Percentiles rank a stretch among this genome's conserved stretches.
Evolutionary conservation across 2,888 invertebrate species (phyloP).

Genomic region (Dryomyza anilis): DNA sequence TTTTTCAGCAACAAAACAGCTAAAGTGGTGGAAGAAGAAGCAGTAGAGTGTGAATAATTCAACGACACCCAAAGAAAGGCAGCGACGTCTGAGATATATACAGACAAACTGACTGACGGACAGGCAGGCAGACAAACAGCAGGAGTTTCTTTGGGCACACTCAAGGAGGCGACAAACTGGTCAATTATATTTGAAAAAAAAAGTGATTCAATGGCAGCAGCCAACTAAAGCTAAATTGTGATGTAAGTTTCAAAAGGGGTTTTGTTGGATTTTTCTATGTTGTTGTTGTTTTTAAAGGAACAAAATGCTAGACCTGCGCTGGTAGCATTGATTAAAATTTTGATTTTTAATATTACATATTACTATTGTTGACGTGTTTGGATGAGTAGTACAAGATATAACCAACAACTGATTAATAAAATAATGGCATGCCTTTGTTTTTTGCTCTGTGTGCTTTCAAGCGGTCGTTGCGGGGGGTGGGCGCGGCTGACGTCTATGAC

Average conservation of each 20-base stretch:
- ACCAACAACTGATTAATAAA: neutral
- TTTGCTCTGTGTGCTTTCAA: neutral
- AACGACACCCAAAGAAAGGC: neutral
- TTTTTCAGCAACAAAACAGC: neutral
- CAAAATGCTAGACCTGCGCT: neutral
- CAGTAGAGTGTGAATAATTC: neutral
- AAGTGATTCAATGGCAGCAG: neutral
- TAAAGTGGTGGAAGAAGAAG: no score
- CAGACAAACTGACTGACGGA: no score
- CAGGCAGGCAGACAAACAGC: no score
- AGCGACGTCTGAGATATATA: neutral
- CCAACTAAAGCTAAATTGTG: neutral
- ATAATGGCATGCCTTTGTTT: neutral
- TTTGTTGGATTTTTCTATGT: neutral
- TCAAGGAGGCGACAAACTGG: neutral
- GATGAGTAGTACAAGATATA: no score
- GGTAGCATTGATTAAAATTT: constrained; percentile 13
- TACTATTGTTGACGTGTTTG: no score
- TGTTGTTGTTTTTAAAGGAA: neutral
- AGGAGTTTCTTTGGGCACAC: neutral
- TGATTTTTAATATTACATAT: no score
- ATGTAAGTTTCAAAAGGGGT: constrained; percentile 17
- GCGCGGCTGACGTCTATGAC: no score
- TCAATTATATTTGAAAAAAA: no score
- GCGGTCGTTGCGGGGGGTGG: neutral